Evolutionary conservation across 2,797 vertebrate species (phyloP), one percentile per base, ranked within the genome.

Genomic region (Chrysocyon brachyurus): DNA sequence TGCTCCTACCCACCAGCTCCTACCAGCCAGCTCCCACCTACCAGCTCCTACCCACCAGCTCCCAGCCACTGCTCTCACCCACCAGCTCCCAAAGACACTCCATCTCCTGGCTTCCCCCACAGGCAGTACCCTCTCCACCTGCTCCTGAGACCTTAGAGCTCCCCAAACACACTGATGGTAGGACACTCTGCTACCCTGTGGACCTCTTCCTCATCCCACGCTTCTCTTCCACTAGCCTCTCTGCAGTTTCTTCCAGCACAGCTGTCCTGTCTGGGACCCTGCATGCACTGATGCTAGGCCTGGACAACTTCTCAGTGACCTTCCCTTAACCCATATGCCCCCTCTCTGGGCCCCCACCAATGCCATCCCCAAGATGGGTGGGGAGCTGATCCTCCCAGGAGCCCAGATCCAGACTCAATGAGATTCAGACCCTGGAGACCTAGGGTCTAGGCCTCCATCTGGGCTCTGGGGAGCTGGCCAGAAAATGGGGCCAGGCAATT

Each of bases 201-300:
- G 14, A 8, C 40, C 57, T 11, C 14, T 9, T 49, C 16, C 1
- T 24, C 19, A 15, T 11, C 12, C 56, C 9, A 6, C 2, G 0
- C n/a, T 1, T 19, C 36, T 63, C 19, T 28, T 10, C 14, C 3
- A 2, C 11, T 17, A 2, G n/a, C 1, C 14, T 5, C 59, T 11
- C 84, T 12, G 72, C 1, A 1, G 33, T 14, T 16, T 17, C 61
- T 40, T 17, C 36, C 3, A 6, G 72, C 24, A 4, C 36, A 3
- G 36, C 21, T 14, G 33, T 12, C 33, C 33, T 24, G 68, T 22
- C 68, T 19, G 2, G 5, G 33, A 22, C 5, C 40, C 24, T 16
- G 40, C 7, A 16, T 4, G 0, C 1, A 40, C 57, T 10, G 16
- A 3, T 3, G 36, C 49, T 75, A 5, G 1, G 2, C 54, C 15